Evolutionary conservation across 2,888 invertebrate species (phyloP), one percentile per base, ranked within the genome.

Genomic region (Platycheirus rosarum): DNA sequence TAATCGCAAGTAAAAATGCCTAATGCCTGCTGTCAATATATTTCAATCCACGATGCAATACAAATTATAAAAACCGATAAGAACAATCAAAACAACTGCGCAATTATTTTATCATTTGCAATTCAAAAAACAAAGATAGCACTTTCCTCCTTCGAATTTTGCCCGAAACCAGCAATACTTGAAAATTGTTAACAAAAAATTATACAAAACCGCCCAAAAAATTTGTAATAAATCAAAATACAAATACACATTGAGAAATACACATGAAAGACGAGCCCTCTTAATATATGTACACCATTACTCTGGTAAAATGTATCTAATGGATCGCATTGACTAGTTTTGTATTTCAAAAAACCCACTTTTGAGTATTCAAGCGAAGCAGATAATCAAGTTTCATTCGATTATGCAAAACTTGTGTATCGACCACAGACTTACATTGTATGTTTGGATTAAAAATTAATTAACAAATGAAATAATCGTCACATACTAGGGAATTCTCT

Each of bases 361-460:
- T 37, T 11, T 29, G 9, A 23, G 3, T 18, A 9, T 13, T 57
- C n/a, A 65, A 46, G n/a, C 11, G 0, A 68, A 11, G 51, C 66
- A 29, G 51, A 60, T 51, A 49, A 68, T 42, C 75, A 62, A 40
- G 68, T 75, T 68, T 48, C 53, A 68, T 53, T 29, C 6, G 5
- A 29, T n/a, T 42, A 29, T 42, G 29, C 42, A 66, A 66, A 49
- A 40, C 49, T 42, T 7, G 32, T 18, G 11, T 1, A 3, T 20
- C 14, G 0, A 13, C 53, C 2, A 37, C 35, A 37, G 13, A 5
- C 18, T 44, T 4, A 23, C 2, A 13, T 49, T 49, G 26, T 55
- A n/a, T 46, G 42, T 49, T 40, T 29, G 44, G 20, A 20, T 32
- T 60, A 14, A 37, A 60, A 44, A 11, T 40, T 32, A 49, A 42